Conservation (phyloP, 64 coral and sea anemone genomes). For the Stichodactyla helianthus region DNA sequence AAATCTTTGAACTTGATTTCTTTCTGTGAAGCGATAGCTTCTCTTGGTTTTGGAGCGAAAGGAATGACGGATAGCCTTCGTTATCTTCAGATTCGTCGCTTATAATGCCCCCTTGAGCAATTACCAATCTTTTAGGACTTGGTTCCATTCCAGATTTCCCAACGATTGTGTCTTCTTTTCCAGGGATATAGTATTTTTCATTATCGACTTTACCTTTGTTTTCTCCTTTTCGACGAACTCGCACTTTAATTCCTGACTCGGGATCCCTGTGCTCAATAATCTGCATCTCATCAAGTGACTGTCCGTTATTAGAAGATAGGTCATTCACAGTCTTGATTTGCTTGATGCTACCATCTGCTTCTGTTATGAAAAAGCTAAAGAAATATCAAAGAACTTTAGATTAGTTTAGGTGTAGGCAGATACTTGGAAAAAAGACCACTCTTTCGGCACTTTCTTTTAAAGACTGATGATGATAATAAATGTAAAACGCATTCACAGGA, state of each 20-base stretch:
- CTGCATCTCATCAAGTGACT: slow-evolving; percentile 14
- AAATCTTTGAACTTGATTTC: not conserved
- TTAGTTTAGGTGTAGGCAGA: not conserved
- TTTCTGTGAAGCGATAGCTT: not conserved
- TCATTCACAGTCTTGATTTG: not conserved
- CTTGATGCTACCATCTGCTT: not conserved
- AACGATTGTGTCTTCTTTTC: not conserved
- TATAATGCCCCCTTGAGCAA: not conserved
- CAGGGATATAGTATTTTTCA: not conserved
- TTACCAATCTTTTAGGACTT: not conserved
- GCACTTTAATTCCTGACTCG: slow-evolving; percentile 34
- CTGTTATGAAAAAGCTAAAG: slow-evolving; percentile 8
- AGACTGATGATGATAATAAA: too few species aligned
- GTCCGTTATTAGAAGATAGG: not conserved
- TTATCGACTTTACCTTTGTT: not conserved
- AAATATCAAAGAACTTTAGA: not conserved
- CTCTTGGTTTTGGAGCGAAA: not conserved
- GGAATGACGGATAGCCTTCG: not conserved
- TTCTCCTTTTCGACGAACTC: slow-evolving; percentile 15
- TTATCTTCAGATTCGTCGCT: not conserved
- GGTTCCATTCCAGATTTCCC: slow-evolving; percentile 1
- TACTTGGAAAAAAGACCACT: too few species aligned
- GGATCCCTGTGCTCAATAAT: slow-evolving; percentile 60
- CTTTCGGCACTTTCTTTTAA: too few species aligned
- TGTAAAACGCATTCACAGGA: too few species aligned